Evolutionary conservation across 2,797 vertebrate genomes (phyloP), one percentile per base, ranked within the genome.

Genomic region (Acipenser transmontanus): DNA sequence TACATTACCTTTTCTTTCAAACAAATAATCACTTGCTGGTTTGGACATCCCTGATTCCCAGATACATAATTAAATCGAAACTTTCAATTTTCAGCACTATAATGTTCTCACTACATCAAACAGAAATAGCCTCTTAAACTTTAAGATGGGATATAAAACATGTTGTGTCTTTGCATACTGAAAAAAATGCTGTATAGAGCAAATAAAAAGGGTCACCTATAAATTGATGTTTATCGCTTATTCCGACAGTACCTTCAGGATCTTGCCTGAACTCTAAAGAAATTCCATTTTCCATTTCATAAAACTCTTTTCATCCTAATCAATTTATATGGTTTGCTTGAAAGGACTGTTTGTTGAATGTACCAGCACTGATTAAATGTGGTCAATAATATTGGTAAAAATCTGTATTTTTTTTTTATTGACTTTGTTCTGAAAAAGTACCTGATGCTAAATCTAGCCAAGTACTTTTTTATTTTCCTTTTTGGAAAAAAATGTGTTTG

Each of bases 111-210:
- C 20, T 49, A 57, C 47, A 6, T 13, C 64, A 9, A 47, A 48
- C 7, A 54, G 34, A 57, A 8, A 47, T 52, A 47, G 47, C 3
- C 54, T 8, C 34, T 47, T 47, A 49, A 47, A 12, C 8, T 2
- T 48, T 8, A 34, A 56, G 52, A 47, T 48, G 51, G 54, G 47
- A 48, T 65, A 65, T 51, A 54, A 65, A 48, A 17, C 47, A 12
- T 48, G 34, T 54, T 49, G n/a, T 12, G 6, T 52, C 13, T 13
- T 47, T 51, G 47, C 34, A 54, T 8, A 7, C 12, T 59, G 52
- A n/a, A 65, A 56, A 12, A 57, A 56, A 56, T 12, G 54, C 64
- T 57, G 54, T 57, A 57, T 13, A 57, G 14, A 57, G 54, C 54
- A 57, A 11, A 57, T 57, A 57, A 57, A 34, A 57, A 11, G 12